A percentile compares a stretch with the other conserved stretches of the same genome.
Conservation (phyloP, 2,888 invertebrate genomes). For the Ischnura elegans region DNA sequence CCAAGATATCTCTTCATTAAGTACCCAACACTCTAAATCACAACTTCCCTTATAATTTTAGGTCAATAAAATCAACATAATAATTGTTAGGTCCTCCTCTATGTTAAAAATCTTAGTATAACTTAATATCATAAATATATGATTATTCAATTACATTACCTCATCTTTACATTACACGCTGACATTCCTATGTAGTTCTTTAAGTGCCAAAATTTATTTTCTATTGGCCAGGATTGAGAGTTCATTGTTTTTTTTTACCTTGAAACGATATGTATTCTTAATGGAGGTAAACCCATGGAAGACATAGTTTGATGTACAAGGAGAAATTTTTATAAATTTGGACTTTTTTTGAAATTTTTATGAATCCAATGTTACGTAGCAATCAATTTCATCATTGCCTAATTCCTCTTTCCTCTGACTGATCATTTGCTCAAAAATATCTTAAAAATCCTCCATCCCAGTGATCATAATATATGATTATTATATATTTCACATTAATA, state of each 20-base stretch:
- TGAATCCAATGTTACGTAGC: neutral
- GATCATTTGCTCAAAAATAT: neutral
- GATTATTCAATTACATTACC: neutral
- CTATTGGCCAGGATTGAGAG: conserved; percentile 19
- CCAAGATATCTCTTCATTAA: neutral
- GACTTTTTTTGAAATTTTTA: neutral
- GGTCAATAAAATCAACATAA: neutral
- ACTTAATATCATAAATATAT: conserved; percentile 31
- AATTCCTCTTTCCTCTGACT: neutral
- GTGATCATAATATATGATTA: neutral
- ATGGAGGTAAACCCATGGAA: conserved; percentile 67
- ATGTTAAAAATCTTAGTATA: neutral
- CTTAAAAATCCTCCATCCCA: neutral
- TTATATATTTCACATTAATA: neutral
- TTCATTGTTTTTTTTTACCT: conserved; percentile 39
- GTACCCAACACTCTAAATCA: neutral
- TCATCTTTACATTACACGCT: neutral
- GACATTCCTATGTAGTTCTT: neutral
- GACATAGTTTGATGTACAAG: conserved; percentile 42
- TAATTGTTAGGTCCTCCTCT: neutral
- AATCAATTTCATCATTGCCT: neutral
- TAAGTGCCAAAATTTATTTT: neutral
- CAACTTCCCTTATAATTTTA: neutral
- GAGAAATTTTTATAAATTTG: conserved; percentile 41
- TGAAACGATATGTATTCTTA: conserved; percentile 64